Base-by-base conservation (phyloP, 2,113 vertebrate species). In the Benitochromis conjunctus region DNA sequence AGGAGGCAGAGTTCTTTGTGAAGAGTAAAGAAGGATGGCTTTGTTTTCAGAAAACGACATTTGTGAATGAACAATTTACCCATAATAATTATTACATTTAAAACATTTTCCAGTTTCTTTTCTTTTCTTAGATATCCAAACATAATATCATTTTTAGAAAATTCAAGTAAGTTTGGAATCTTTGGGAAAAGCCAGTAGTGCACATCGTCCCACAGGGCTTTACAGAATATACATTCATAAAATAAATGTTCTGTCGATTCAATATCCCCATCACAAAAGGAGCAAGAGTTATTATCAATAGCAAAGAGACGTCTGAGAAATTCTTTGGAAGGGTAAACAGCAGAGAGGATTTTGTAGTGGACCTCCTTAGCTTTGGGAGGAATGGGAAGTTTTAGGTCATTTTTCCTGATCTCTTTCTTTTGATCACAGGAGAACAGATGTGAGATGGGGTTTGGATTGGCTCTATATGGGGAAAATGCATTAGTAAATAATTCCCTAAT, bases 401-500 rank as follows among this genome's bases (percentile, higher is more conserved):
- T n/a, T 3, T 10, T 10, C n/a, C 19, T 53, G 19, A 54, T 10
- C 19, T 54, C 19, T 54, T 54, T 5, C 48, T 53, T 53, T 53
- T 54, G 5, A 3, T 54, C 19, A 10, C 51, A 1, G 0, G 19
- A n/a, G 19, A 54, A 54, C 19, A n/a, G n/a, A n/a, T n/a, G n/a
- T n/a, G n/a, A n/a, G n/a, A n/a, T 21, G 9, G 53, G n/a, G 10
- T 54, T 21, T 54, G 19, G 53, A 10, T 3, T 51, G 48, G 0
- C 18, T 51, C 48, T 18, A 51, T 18, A 18, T 0, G 7, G 16
- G 48, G 8, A 51, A n/a, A 10, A 53, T 7, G 1, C 8, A 53
- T 9, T 9, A 53, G 4, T 53, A 53, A 53, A 19, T 48, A 48
- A 7, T 48, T 48, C 14, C 46, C 46, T 48, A 7, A 48, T 48